phyloP scores from a whole-genome alignment of 64 coral and sea anemone species.

The Dendrophyllia cribrosa region DNA sequence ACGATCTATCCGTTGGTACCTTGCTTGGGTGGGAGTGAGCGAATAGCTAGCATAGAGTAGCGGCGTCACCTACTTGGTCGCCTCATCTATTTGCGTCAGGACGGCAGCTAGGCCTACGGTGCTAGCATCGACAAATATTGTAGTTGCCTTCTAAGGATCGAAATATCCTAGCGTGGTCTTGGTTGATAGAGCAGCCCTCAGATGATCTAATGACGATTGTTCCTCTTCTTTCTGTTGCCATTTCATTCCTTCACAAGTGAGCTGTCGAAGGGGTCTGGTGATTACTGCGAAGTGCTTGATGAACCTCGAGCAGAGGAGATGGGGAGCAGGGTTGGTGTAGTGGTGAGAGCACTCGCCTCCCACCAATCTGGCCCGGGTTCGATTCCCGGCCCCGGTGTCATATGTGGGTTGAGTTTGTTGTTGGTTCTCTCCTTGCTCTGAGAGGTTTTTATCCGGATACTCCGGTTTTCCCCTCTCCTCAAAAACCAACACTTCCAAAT shows the following conservation, averaged over 20 bases:
- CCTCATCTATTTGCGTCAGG: slow-evolving; percentile 37
- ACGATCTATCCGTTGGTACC: slow-evolving; percentile 69
- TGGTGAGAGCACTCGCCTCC: too few relatives aligned
- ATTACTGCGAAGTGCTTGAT: slow-evolving; percentile 29
- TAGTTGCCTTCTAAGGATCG: slow-evolving; percentile 31
- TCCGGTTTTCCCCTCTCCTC: too few relatives aligned
- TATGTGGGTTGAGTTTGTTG: too few relatives aligned
- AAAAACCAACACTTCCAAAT: too few relatives aligned
- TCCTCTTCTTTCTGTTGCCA: slow-evolving; percentile 53
- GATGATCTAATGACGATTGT: slow-evolving; percentile 36
- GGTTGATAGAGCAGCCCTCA: slow-evolving; percentile 30
- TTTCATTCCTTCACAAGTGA: slow-evolving; percentile 29
- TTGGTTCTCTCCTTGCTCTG: too few relatives aligned
- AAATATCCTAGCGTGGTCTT: slow-evolving; percentile 50
- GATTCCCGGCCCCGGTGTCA: too few relatives aligned
- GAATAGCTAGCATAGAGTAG: background rate
- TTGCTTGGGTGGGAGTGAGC: slow-evolving; percentile 14
- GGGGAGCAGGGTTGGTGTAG: too few relatives aligned
- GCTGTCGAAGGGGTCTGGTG: slow-evolving; percentile 37
- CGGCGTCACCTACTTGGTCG: background rate
- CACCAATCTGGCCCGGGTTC: too few relatives aligned
- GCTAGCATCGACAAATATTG: slow-evolving; percentile 56
- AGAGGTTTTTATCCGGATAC: too few relatives aligned
- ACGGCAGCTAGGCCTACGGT: slow-evolving; percentile 59
- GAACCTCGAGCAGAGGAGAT: slow-evolving; percentile 29